Base-by-base conservation (phyloP, 2,797 vertebrate species). In the Lycodopsis pacificus region DNA sequence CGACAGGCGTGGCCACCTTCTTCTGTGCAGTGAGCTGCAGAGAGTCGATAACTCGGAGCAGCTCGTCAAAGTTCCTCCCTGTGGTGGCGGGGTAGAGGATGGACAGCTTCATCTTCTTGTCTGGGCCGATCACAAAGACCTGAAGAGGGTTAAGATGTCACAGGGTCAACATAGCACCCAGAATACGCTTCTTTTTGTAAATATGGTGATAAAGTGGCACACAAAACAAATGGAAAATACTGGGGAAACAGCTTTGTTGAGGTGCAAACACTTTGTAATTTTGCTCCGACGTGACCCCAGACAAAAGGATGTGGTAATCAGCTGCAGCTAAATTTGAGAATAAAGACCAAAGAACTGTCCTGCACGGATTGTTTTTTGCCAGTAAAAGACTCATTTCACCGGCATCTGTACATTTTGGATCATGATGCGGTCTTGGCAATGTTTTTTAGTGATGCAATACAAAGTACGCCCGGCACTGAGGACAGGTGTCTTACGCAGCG, bases 11-110 rank as follows among this genome's bases (percentile, higher is more conserved):
- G 73, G 98, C 98, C 0, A 99, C 98, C 72, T 95, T 97, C 90
- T 98, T 97, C 81, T 94, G 93, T 0, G 96, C 97, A 0, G 98
- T 99, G 83, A 99, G 94, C 94, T 99, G 98, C 83, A 99, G 95
- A 3, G 98, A 99, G 90, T 97, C 97, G 11, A 99, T 93, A 3
- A 95, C 98, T 76, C 98, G 89, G 70, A 99, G 95, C 75, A 99
- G 91, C 93, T 99, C 98, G 38, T 97, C 95, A 7, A 99, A 99
- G 93, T 99, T 99, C 81, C 98, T 97, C 38, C 98, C 98, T 0
- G 98, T 99, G 73, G 97, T 99, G 66, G 98, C 98, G 4, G 98
- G 98, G 84, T 99, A 99, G 56, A 99, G 96, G 92, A 99, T 96
- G 20, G 98, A 99, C 71, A 99, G 95, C 92, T 99, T 99, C 92